A percentile compares a stretch with the other conserved stretches of the same genome.
phyloP scores from a whole-genome alignment of 2,888 invertebrate genomes.

The Podotricha telesiphe region DNA sequence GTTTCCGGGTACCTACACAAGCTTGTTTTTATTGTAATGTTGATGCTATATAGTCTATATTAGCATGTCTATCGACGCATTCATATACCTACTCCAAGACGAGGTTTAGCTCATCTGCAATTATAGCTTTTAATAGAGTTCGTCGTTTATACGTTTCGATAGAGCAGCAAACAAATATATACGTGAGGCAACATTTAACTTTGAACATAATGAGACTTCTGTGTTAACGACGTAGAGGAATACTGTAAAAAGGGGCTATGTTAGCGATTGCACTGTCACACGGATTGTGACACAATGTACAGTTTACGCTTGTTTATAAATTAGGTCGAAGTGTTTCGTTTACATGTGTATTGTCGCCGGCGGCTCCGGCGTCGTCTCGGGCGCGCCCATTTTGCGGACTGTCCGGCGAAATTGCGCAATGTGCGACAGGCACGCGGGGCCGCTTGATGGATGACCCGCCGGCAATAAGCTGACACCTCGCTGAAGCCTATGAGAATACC shows the following conservation, averaged over 20 bases:
- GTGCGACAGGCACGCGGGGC: conserved; percentile 44
- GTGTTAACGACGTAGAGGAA: conserved; percentile 31
- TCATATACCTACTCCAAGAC: conserved; percentile 35
- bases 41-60: conserved; percentile 43
- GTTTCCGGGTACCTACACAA: conserved; percentile 63
- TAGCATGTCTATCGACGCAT: conserved; percentile 39
- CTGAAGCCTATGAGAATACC: conserved; percentile 47
- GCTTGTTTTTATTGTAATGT: conserved; percentile 48
- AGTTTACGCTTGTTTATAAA: conserved; percentile 52
- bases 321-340: conserved; percentile 51
- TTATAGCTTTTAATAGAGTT: conserved; percentile 37
- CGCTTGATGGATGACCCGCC: conserved; percentile 57
- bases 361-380: conserved; percentile 45
- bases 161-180: conserved; percentile 28
- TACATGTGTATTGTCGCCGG: conserved; percentile 45
- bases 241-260: conserved; percentile 36
- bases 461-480: conserved; percentile 52
- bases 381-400: conserved; percentile 37
- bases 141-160: conserved; percentile 45
- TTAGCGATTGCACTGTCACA: conserved; percentile 45
- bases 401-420: conserved; percentile 56
- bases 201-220: conserved; percentile 28
- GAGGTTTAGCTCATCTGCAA: conserved; percentile 48
- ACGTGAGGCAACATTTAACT: conserved; percentile 28
- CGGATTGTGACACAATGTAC: conserved; percentile 48